These are phyloP conservation scores for Selenia dentaria DNA, from an alignment of 2,888 invertebrate species.

Conservation along the genomic window DNA sequence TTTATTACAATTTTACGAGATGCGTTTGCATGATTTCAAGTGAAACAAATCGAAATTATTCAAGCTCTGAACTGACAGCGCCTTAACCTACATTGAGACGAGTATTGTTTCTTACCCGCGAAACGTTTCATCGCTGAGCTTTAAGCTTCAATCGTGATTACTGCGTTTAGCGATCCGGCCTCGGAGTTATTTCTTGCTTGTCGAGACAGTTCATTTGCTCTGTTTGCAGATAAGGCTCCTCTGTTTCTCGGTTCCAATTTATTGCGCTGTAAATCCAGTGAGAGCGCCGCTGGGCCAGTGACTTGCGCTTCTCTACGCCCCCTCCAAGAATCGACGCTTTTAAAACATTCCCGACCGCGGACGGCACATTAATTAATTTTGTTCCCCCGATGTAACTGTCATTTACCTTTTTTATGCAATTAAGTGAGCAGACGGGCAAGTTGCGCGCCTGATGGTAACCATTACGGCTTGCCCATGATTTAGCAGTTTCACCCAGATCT, in stretches of 20 bases:
- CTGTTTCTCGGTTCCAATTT: constrained; percentile 69
- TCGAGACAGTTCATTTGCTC: constrained; percentile 73
- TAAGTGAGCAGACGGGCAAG: too few relatives aligned
- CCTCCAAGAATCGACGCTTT: constrained; percentile 59
- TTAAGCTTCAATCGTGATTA: constrained; percentile 29
- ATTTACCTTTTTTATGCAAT: constrained; percentile 41
- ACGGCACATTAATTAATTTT: constrained; percentile 79
- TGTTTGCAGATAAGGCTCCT: constrained; percentile 70
- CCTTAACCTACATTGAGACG: too few relatives aligned
- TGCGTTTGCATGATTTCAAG: too few relatives aligned
- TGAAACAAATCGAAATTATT: too few relatives aligned
- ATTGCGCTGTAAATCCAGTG: constrained; percentile 72
- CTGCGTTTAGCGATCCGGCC: constrained; percentile 26
- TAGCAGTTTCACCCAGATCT: too few relatives aligned
- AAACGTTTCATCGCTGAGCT: constrained; percentile 30
- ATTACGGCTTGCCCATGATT: too few relatives aligned
- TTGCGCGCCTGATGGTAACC: too few relatives aligned
- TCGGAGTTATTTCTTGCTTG: constrained; percentile 48
- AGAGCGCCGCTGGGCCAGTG: constrained; percentile 55
- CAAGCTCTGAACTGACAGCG: too few relatives aligned
- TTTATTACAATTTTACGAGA: too few relatives aligned
- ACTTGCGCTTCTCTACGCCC: constrained; percentile 62
- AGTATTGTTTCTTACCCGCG: constrained; percentile 16
- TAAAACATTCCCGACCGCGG: constrained; percentile 64
- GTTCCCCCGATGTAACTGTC: constrained; percentile 56